Evolutionary conservation across 1,140 invertebrate genomes (phyloP).

Genomic region (Laupala kohalensis): DNA sequence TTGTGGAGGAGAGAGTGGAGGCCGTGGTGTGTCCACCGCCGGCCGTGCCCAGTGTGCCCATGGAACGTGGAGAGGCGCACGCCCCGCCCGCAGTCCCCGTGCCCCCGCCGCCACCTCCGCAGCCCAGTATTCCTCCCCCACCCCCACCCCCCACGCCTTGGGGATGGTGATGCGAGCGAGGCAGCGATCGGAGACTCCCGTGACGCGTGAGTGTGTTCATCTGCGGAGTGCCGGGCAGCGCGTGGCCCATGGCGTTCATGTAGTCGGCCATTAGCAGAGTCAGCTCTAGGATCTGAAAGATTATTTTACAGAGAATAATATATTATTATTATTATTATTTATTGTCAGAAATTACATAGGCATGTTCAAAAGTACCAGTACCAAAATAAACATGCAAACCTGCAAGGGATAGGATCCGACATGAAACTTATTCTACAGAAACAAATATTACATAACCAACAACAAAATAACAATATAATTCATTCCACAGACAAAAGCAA

Average conservation of each 20-base stretch:
- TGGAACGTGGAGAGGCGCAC: no score
- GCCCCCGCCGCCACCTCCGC: no score
- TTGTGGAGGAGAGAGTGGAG: background rate
- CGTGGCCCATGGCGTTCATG: slow-evolving; percentile 75
- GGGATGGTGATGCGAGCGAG: slow-evolving; percentile 17
- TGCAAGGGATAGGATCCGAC: background rate
- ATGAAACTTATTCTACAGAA: no score
- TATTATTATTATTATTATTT: background rate
- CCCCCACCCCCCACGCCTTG: slow-evolving; percentile 26
- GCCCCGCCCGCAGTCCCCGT: no score
- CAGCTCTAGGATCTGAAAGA: slow-evolving; percentile 68
- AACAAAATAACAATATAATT: no score
- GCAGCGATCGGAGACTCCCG: slow-evolving; percentile 47
- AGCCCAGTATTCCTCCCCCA: no score
- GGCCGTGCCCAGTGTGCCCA: no score
- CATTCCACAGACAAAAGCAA: no score
- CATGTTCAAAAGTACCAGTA: background rate
- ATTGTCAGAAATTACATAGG: no score
- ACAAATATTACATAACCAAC: no score
- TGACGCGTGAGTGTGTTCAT: slow-evolving; percentile 68
- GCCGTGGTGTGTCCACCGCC: background rate
- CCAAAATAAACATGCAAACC: background rate
- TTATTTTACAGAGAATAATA: no score
- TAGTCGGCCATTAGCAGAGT: slow-evolving; percentile 90
- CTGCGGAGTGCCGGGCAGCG: slow-evolving; percentile 60